Evolutionary conservation across 2,888 invertebrate genomes (phyloP), one percentile per base, ranked within the genome.

Genomic region (Adela reaumurella): DNA sequence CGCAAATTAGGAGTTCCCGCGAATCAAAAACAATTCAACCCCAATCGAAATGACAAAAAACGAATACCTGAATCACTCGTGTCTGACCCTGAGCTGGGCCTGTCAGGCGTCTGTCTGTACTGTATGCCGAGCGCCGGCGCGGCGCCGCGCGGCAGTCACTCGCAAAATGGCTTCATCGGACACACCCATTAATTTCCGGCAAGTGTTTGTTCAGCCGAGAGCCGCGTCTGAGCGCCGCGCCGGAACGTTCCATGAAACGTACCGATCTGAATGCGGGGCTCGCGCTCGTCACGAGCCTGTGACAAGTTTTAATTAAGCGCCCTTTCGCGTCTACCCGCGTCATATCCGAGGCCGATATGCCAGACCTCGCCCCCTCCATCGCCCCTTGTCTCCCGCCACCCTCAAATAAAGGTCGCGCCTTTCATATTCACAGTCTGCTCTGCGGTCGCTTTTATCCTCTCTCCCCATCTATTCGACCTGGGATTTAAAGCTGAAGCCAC

Each of bases 261-360:
- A 35, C 6, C 8, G n/a, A 35, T 35, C 35, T 14, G 35, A 35
- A 35, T 14, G 8, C 35, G 14, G 11, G 3, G 35, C 35, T 14
- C 35, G 35, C 35, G 24, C 24, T 24, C 35, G 35, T 35, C 35
- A 35, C 35, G 6, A 8, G 14, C n/a, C 35, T 14, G 35, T 11
- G 35, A 35, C 35, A 35, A 35, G 62, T 65, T 69, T 67, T 64
- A 68, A 68, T 68, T 62, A 60, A 58, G 43, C 43, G 6, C 17
- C 19, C 43, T 43, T n/a, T 18, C 19, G 43, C 17, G 19, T 43
- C 43, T 17, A 17, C 19, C 19, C 43, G 17, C 19, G 14, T 43
- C 43, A 19, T 19, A 17, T 17, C 43, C 43, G 10, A 46, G 46
- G 41, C 29, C 20, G n/a, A 8, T 41, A 11, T 2, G 29, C 46